A percentile compares a stretch with the other conserved stretches of the same genome.
Conservation (phyloP, 2,113 vertebrate genomes). For the Pseudorhombus dupliciocellatus region DNA sequence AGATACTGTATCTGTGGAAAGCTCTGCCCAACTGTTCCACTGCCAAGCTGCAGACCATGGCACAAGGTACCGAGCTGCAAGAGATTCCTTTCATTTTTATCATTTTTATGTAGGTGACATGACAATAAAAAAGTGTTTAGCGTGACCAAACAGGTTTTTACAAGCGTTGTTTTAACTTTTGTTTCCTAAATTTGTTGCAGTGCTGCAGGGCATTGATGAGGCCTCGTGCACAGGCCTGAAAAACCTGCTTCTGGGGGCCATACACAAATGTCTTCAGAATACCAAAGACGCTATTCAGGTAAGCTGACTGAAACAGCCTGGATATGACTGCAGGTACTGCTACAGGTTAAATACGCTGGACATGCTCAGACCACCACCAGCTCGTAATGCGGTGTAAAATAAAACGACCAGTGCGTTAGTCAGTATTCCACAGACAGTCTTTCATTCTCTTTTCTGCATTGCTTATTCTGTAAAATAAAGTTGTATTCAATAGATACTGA, state of each 20-base stretch:
- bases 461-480: no score
- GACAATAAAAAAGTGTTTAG: neutral
- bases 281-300: conserved; percentile 91
- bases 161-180: neutral
- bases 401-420: no score
- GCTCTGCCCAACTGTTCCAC: conserved; percentile 91
- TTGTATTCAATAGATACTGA: no score
- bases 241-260: conserved; percentile 93
- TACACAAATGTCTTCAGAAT: conserved; percentile 91
- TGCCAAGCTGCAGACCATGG: conserved; percentile 89
- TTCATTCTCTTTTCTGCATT: no score
- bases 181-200: conserved; percentile 69
- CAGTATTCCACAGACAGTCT: no score
- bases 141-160: no score
- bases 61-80: conserved; percentile 80
- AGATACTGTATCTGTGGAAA: conserved; percentile 95
- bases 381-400: no score
- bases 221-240: conserved; percentile 84
- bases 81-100: no score
- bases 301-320: neutral
- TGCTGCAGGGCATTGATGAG: conserved; percentile 88
- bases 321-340: no score
- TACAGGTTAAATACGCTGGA: no score
- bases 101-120: no score
- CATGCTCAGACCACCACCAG: no score